These are phyloP conservation scores for Troglohyphantes excavatus DNA, from an alignment of 2,888 invertebrate genomes.

Conservation along the genomic window DNA sequence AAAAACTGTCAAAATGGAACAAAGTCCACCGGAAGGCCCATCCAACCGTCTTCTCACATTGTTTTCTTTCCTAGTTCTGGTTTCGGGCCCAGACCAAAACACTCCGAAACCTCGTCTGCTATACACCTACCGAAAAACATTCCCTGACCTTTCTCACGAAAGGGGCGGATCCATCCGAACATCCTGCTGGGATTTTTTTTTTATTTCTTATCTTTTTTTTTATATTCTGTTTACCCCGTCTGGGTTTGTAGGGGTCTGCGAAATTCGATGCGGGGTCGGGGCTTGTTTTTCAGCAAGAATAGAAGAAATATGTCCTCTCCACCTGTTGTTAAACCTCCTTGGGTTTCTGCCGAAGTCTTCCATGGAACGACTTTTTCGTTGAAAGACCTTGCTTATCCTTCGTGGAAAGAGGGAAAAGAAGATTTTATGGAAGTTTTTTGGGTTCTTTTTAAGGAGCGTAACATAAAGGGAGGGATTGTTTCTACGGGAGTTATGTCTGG, in stretches of 20 bases:
- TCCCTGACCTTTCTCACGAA: slow-evolving; percentile 66
- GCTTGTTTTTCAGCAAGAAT: slow-evolving; percentile 53
- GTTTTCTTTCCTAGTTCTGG: slow-evolving; percentile 4
- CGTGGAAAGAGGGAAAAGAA: background rate
- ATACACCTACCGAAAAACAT: slow-evolving; percentile 47
- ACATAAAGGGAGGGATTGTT: background rate
- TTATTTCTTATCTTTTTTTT: background rate
- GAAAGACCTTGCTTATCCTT: slow-evolving; percentile 51
- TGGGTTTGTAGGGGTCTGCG: slow-evolving; percentile 51
- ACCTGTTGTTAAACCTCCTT: slow-evolving; percentile 64
- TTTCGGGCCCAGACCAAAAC: slow-evolving; percentile 42
- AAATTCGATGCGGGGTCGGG: slow-evolving; percentile 59
- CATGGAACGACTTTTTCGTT: slow-evolving; percentile 20
- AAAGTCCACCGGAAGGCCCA: background rate
- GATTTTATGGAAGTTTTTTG: background rate
- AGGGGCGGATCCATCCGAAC: slow-evolving; percentile 48
- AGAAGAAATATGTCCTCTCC: slow-evolving; percentile 54
- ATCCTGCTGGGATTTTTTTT: slow-evolving; percentile 56
- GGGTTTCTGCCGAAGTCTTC: slow-evolving; percentile 26
- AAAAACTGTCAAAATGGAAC: background rate
- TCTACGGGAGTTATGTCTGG: background rate
- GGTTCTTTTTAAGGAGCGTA: background rate
- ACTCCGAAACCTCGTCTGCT: slow-evolving; percentile 42
- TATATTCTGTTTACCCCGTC: slow-evolving; percentile 54
- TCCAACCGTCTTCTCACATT: background rate